Percentiles rank a stretch among this genome's conserved stretches.
Conservation (phyloP, 1,140 invertebrate genomes). For the Panagrolaimus sp. region DNA sequence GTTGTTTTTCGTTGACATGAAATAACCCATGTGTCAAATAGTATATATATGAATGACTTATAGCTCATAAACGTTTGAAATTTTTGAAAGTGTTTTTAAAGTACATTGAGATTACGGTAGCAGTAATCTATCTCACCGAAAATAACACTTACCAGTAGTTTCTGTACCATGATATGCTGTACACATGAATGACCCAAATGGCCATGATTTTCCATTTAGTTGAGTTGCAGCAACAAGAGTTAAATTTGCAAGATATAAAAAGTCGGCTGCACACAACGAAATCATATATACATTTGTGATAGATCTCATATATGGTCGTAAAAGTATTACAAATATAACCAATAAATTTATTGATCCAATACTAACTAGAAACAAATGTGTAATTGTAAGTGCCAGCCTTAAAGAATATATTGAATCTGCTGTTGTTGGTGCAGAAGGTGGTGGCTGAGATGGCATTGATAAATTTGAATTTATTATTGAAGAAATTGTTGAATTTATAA, state of each 20-base stretch:
- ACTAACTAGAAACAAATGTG: slow-evolving; percentile 51
- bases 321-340: slow-evolving; percentile 48
- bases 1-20: too few species aligned
- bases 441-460: too few species aligned
- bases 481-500: too few species aligned
- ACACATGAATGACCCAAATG: slow-evolving; percentile 50
- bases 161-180: slow-evolving; percentile 54
- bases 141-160: slow-evolving; percentile 39
- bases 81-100: too few species aligned
- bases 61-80: too few species aligned
- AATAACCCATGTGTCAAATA: too few species aligned
- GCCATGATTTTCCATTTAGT: slow-evolving; percentile 56
- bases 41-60: too few species aligned
- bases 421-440: too few species aligned
- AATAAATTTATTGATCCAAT: slow-evolving; percentile 51
- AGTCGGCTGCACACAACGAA: slow-evolving; percentile 54
- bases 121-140: background rate
- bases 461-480: too few species aligned
- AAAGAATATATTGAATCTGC: background rate
- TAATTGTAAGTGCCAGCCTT: slow-evolving; percentile 49
- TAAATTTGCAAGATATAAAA: slow-evolving; percentile 54
- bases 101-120: too few species aligned
- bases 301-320: slow-evolving; percentile 54
- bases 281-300: slow-evolving; percentile 55
- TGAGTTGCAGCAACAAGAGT: slow-evolving; percentile 56